phyloP scores from a whole-genome alignment of 2,113 vertebrate genomes.

The Etia nguti region DNA sequence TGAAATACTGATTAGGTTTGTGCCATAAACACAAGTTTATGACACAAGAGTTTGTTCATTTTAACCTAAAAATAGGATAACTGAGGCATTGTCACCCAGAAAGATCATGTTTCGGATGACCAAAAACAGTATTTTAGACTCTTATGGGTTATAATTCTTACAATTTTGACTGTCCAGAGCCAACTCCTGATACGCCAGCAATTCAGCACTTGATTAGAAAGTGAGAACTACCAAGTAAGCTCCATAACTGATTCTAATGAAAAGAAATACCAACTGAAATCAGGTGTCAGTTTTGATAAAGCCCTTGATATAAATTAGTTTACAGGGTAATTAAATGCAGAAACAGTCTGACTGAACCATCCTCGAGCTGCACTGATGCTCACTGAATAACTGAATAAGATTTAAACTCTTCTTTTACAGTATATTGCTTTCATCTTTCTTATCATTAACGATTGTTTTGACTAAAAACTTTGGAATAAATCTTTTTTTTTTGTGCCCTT shows the following conservation, averaged over 20 bases:
- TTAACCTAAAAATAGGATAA: not conserved
- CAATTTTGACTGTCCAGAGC: not conserved
- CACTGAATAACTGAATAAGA: not conserved
- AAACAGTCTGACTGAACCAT: constrained; percentile 27
- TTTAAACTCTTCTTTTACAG: not conserved
- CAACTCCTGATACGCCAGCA: not conserved
- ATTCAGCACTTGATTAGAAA: constrained; percentile 7
- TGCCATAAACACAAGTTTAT: not conserved
- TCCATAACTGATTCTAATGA: constrained; percentile 10
- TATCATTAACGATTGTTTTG: not conserved
- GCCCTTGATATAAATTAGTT: not conserved
- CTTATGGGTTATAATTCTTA: not conserved
- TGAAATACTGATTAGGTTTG: not conserved
- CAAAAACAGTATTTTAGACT: not conserved
- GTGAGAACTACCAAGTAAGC: constrained; percentile 3
- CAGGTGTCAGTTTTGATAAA: constrained; percentile 12
- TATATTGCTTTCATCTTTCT: not conserved
- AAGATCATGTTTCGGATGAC: not conserved
- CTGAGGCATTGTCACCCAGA: not conserved
- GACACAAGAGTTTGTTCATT: not conserved
- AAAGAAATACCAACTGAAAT: constrained; percentile 10
- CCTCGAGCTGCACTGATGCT: not conserved
- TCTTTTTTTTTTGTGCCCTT: not conserved
- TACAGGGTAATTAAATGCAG: not conserved
- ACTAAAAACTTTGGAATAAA: not conserved